Percentiles rank a stretch among this genome's conserved stretches.
Evolutionary conservation across 2,113 vertebrate species (phyloP).

Genomic region (Crotophaga sulcirostris): DNA sequence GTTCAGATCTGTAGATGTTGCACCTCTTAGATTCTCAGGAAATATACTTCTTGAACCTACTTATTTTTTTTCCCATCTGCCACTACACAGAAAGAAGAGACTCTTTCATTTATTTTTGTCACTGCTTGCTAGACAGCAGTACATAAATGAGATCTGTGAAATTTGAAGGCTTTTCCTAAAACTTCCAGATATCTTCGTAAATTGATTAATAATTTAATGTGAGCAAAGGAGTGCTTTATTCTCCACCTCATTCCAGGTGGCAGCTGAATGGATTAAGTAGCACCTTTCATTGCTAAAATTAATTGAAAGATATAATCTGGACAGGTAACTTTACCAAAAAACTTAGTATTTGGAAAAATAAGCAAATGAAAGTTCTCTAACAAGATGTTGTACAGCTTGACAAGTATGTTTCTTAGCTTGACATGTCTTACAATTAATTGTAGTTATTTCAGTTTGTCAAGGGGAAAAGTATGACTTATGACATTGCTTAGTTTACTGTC

Average conservation of each 20-base stretch:
- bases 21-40: neutral
- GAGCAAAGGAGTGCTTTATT: neutral
- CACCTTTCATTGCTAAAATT: neutral
- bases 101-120: neutral
- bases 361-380: neutral
- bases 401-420: neutral
- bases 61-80: neutral
- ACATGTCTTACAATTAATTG: neutral
- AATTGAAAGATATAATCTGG: neutral
- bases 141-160: neutral
- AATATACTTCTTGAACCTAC: neutral
- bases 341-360: neutral
- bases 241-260: neutral
- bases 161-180: neutral
- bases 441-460: neutral
- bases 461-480: neutral
- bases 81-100: neutral
- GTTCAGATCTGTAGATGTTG: neutral
- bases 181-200: neutral
- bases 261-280: neutral
- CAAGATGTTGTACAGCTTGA: neutral
- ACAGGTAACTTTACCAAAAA: neutral
- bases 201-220: neutral
- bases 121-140: neutral
- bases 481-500: neutral